Evolutionary conservation across 2,888 invertebrate species (phyloP).

Genomic region (Aleiodes leptofemur): DNA sequence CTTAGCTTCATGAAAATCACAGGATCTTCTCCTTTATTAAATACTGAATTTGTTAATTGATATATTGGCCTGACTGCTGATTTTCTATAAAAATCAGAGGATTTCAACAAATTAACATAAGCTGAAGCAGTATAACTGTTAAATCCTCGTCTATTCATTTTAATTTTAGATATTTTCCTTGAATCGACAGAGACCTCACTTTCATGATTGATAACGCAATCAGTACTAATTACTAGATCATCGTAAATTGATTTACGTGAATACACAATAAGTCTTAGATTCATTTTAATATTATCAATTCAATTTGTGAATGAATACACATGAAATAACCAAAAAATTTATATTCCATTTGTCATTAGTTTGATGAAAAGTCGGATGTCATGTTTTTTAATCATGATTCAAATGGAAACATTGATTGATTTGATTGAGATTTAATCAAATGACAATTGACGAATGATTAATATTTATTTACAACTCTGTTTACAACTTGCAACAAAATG

Average conservation of each 20-base stretch:
- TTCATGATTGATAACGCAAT: slow-evolving; percentile 46
- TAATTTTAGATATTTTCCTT: slow-evolving; percentile 36
- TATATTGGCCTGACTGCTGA: slow-evolving; percentile 57
- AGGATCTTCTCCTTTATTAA: background rate
- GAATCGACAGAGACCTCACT: slow-evolving; percentile 1
- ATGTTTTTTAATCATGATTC: too few relatives aligned
- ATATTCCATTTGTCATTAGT: background rate
- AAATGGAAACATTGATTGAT: too few relatives aligned
- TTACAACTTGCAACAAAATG: too few relatives aligned
- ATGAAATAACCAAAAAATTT: slow-evolving; percentile 1
- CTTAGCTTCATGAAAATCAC: slow-evolving; percentile 76
- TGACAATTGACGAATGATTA: too few relatives aligned
- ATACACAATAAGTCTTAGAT: slow-evolving; percentile 62
- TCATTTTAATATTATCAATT: slow-evolving; percentile 56
- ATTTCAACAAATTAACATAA: slow-evolving; percentile 58
- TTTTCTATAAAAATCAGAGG: slow-evolving; percentile 61
- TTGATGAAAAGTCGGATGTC: too few relatives aligned
- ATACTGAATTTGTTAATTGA: slow-evolving; percentile 20
- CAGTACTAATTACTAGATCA: slow-evolving; percentile 56
- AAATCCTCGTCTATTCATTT: slow-evolving; percentile 61
- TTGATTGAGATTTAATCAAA: too few relatives aligned
- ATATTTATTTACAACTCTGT: too few relatives aligned
- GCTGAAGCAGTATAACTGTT: slow-evolving; percentile 66
- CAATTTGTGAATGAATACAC: background rate
- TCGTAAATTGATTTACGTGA: slow-evolving; percentile 62